These are phyloP conservation scores for Cettia cetti DNA, from an alignment of 2,113 vertebrate genomes.

Conservation along the genomic window DNA sequence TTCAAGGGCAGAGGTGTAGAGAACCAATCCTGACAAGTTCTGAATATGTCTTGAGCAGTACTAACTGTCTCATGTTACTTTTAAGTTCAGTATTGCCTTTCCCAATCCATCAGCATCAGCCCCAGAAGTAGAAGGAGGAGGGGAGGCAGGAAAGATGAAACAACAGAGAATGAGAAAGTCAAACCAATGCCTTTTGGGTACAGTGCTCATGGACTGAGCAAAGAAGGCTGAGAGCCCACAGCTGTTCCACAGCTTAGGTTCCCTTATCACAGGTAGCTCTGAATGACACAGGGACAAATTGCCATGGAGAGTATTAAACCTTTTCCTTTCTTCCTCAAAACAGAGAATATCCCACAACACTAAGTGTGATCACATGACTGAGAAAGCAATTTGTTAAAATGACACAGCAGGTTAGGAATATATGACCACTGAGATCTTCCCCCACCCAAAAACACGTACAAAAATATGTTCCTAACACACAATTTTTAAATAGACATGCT, in stretches of 20 bases:
- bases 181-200: not conserved
- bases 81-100: not conserved
- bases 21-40: not conserved
- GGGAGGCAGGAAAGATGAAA: not conserved
- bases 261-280: not conserved
- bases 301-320: not conserved
- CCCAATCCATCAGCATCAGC: not conserved
- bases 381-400: not conserved
- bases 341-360: not conserved
- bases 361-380: not conserved
- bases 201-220: not conserved
- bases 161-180: not conserved
- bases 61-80: not conserved
- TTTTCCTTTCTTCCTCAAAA: not conserved
- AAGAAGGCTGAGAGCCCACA: not conserved
- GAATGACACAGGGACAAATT: not conserved
- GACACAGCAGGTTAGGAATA: not conserved
- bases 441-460: not conserved
- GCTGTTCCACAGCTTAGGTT: not conserved
- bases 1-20: not conserved
- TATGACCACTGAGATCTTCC: not conserved
- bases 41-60: not conserved
- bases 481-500: conserved; percentile 41
- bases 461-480: not conserved
- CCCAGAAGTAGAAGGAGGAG: not conserved